A percentile compares a stretch with the other conserved stretches of the same genome.
Evolutionary conservation across 2,888 invertebrate species (phyloP).

Genomic region (Latheticus oryzae): DNA sequence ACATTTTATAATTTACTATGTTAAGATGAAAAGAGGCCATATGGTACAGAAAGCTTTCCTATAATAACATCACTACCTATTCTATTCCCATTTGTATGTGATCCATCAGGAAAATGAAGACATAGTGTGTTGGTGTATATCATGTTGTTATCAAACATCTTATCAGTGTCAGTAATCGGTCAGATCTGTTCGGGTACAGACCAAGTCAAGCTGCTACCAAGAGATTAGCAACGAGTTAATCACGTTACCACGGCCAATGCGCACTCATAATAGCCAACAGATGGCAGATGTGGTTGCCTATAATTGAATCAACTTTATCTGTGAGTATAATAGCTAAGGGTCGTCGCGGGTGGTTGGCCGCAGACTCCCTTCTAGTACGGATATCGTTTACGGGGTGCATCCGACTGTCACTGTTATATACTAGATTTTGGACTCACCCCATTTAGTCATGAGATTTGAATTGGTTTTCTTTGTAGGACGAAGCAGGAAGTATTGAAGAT

Average conservation of each 20-base stretch:
- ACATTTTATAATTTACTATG: too few relatives aligned
- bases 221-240: slow-evolving; percentile 65
- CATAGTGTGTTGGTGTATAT: slow-evolving; percentile 4
- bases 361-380: slow-evolving; percentile 46
- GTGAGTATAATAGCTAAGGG: slow-evolving; percentile 64
- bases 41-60: too few relatives aligned
- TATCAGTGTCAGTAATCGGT: slow-evolving; percentile 49
- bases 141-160: slow-evolving; percentile 43
- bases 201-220: slow-evolving; percentile 55
- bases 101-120: slow-evolving; percentile 31
- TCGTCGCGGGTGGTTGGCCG: slow-evolving; percentile 63
- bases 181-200: slow-evolving; percentile 43
- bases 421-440: slow-evolving; percentile 25
- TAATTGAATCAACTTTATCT: slow-evolving; percentile 68
- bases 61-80: too few relatives aligned
- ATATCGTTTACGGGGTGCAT: slow-evolving; percentile 45
- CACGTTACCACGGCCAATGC: slow-evolving; percentile 63
- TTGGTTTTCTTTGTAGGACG: slow-evolving; percentile 7
- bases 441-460: slow-evolving; percentile 21
- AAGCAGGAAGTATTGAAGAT: too few relatives aligned
- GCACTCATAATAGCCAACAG: slow-evolving; percentile 65
- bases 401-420: slow-evolving; percentile 45
- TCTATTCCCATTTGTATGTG: too few relatives aligned
- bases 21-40: too few relatives aligned
- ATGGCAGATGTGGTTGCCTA: slow-evolving; percentile 67